phyloP scores from a whole-genome alignment of 2,113 vertebrate species.

The Pyxicephalus adspersus region DNA sequence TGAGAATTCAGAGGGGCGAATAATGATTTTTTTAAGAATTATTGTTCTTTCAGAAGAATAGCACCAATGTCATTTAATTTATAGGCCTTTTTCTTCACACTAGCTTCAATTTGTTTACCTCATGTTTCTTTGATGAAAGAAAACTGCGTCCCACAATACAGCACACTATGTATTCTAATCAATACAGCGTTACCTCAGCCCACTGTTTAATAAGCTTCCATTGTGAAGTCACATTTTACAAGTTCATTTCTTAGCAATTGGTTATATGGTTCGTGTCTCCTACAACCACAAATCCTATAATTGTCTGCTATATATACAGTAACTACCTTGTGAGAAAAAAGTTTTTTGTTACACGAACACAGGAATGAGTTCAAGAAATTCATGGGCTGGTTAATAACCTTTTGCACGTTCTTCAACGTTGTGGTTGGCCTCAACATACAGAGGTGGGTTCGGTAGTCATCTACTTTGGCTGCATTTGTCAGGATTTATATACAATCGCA shows the following conservation, averaged over 20 bases:
- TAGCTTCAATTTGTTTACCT: conserved; percentile 5
- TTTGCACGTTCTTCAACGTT: too few species aligned
- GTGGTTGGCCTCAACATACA: too few species aligned
- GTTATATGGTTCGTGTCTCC: neutral
- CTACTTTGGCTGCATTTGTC: too few species aligned
- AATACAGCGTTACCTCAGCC: neutral
- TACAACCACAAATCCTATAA: neutral
- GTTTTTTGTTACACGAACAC: too few species aligned
- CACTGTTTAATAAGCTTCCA: neutral
- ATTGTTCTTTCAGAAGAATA: conserved; percentile 25
- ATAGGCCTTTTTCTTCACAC: neutral
- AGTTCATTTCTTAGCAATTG: neutral
- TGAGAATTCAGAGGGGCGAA: conserved; percentile 12
- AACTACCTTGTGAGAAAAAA: too few species aligned
- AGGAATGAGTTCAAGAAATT: too few species aligned
- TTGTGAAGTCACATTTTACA: neutral
- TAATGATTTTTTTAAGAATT: conserved; percentile 41
- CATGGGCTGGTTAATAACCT: too few species aligned
- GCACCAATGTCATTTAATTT: conserved; percentile 17
- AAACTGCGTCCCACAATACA: conserved; percentile 3
- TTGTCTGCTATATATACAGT: too few species aligned
- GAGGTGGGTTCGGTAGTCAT: too few species aligned
- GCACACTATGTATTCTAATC: neutral
- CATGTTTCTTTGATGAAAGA: conserved; percentile 5
- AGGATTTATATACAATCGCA: too few species aligned